These are phyloP conservation scores for Lepeophtheirus nordmannii DNA, from an alignment of 2,888 invertebrate species.

Conservation along the genomic window DNA sequence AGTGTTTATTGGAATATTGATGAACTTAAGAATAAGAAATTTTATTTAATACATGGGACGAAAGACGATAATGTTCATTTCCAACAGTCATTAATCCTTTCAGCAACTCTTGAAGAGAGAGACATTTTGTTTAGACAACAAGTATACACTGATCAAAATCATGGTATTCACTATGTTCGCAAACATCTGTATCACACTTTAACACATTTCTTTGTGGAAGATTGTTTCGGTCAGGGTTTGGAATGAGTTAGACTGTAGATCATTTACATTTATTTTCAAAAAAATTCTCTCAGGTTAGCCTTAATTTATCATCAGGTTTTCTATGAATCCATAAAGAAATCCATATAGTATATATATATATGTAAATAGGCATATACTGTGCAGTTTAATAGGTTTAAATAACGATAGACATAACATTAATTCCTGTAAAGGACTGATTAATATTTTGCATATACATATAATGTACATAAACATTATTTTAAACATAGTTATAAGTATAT, in stretches of 20 bases:
- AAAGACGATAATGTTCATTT: conserved; percentile 93
- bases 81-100: conserved; percentile 83
- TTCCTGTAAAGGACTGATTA: too few species aligned
- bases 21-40: conserved; percentile 55
- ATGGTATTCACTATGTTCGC: conserved; percentile 2
- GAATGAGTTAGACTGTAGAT: not conserved
- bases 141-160: conserved; percentile 37
- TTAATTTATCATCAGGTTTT: too few species aligned
- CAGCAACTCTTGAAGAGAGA: conserved; percentile 62
- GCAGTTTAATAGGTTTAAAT: too few species aligned
- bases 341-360: too few species aligned
- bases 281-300: too few species aligned
- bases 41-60: conserved; percentile 83
- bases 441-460: too few species aligned
- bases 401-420: too few species aligned
- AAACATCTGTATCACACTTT: conserved; percentile 18
- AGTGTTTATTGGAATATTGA: conserved; percentile 54
- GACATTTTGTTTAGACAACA: conserved; percentile 82
- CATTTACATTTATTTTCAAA: too few species aligned
- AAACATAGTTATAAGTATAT: too few species aligned
- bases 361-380: too few species aligned
- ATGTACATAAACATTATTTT: too few species aligned
- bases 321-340: too few species aligned
- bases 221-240: conserved; percentile 12
- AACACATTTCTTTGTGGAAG: conserved; percentile 19